A percentile compares a stretch with the other conserved stretches of the same genome.
phyloP scores from a whole-genome alignment of 2,797 vertebrate genomes.

The Arctocebus calabarensis region DNA sequence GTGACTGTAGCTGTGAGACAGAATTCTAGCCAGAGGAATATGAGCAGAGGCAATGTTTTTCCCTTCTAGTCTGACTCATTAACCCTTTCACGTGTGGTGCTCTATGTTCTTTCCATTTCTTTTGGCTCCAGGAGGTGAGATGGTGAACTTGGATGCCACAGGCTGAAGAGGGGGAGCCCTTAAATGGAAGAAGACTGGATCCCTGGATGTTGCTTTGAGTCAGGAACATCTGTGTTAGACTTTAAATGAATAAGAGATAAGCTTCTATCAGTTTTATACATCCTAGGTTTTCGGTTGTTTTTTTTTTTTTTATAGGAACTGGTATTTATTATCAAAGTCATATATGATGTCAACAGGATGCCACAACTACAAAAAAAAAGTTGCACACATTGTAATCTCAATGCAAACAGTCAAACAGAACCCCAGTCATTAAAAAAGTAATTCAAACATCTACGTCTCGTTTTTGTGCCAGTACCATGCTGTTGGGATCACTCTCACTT shows the following conservation, averaged over 20 bases:
- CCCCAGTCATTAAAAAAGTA: no score
- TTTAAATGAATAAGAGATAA: not conserved
- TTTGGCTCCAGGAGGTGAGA: not conserved
- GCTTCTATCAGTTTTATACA: no score
- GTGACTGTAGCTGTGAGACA: not conserved
- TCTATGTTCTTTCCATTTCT: not conserved
- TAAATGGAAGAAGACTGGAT: not conserved
- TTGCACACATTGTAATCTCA: no score
- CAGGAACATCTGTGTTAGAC: not conserved
- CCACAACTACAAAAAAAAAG: no score
- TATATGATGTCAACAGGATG: no score
- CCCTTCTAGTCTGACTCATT: not conserved
- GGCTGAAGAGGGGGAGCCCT: not conserved
- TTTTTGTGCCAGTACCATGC: no score
- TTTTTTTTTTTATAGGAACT: no score
- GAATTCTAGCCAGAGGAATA: not conserved
- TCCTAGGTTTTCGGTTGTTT: no score
- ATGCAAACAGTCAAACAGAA: no score
- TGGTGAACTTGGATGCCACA: not conserved
- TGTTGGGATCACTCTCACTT: no score
- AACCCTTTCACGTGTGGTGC: not conserved
- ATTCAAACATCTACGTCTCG: no score
- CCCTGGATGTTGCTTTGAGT: not conserved
- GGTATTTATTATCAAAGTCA: no score
- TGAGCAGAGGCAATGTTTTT: not conserved